Evolutionary conservation across 2,797 vertebrate genomes (phyloP).

Genomic region (Ispidina lecontei): DNA sequence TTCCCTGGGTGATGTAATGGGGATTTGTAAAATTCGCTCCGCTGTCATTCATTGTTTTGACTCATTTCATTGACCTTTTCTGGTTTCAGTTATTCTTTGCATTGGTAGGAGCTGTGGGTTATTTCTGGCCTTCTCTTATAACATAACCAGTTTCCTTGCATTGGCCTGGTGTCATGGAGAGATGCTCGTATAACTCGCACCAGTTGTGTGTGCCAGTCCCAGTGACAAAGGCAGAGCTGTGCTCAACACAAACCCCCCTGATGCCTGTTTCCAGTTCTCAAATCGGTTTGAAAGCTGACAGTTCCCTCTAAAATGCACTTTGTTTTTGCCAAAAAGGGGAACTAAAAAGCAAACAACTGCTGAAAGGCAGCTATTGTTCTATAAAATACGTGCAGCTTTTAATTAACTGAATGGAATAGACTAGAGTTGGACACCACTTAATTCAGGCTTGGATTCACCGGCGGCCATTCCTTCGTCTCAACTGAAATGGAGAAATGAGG

Average conservation of each 20-base stretch:
- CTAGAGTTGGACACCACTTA: background rate
- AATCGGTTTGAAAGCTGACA: slow-evolving; percentile 34
- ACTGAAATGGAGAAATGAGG: background rate
- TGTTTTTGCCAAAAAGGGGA: slow-evolving; percentile 48
- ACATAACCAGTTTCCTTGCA: background rate
- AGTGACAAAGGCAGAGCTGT: slow-evolving; percentile 58
- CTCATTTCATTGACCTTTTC: slow-evolving; percentile 69
- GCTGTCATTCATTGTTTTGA: slow-evolving; percentile 68
- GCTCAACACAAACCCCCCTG: background rate
- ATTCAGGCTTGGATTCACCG: background rate
- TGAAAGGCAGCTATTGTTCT: slow-evolving; percentile 65
- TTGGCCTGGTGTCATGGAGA: background rate
- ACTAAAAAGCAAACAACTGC: slow-evolving; percentile 58
- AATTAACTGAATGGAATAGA: slow-evolving; percentile 40
- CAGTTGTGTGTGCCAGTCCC: slow-evolving; percentile 14
- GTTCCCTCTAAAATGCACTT: slow-evolving; percentile 42
- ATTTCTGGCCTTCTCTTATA: slow-evolving; percentile 37
- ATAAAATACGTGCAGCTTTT: slow-evolving; percentile 39
- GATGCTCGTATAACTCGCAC: background rate
- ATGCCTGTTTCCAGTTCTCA: slow-evolving; percentile 15
- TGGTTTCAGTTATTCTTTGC: slow-evolving; percentile 61
- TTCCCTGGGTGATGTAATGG: slow-evolving; percentile 62
- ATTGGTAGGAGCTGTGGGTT: slow-evolving; percentile 53
- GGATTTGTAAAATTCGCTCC: slow-evolving; percentile 62
- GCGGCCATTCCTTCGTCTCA: background rate